These are phyloP conservation scores for Pithys albifrons DNA, from an alignment of 2,113 vertebrate genomes.

Conservation along the genomic window DNA sequence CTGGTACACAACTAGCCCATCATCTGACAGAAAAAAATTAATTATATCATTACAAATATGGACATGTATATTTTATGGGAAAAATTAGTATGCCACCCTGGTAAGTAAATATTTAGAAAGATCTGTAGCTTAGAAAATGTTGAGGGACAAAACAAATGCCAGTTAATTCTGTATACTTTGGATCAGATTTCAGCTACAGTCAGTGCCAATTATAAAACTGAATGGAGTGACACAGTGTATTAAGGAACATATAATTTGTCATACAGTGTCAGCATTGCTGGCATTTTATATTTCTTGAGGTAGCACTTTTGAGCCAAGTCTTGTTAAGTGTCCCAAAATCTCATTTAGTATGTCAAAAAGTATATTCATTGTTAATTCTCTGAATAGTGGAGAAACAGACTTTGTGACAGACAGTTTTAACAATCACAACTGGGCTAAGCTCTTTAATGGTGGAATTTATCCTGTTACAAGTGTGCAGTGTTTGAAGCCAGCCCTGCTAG, in stretches of 20 bases:
- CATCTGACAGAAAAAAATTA: not conserved
- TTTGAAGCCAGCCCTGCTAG: not conserved
- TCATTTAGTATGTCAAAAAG: constrained; percentile 32
- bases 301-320: constrained; percentile 25
- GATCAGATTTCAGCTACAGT: constrained; percentile 46
- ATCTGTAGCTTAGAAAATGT: constrained; percentile 2
- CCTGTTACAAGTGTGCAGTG: not conserved
- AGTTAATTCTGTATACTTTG: constrained; percentile 51
- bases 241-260: constrained; percentile 54
- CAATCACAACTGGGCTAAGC: not conserved
- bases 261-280: constrained; percentile 43
- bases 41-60: not conserved
- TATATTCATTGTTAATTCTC: constrained; percentile 41
- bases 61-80: not conserved
- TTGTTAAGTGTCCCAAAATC: constrained; percentile 29
- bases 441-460: constrained; percentile 14
- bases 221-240: constrained; percentile 51
- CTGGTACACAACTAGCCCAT: not conserved
- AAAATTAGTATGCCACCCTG: not conserved
- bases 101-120: constrained; percentile 46
- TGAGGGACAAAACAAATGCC: constrained; percentile 33
- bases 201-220: constrained; percentile 54
- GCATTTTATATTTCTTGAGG: constrained; percentile 48
- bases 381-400: not conserved
- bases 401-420: constrained; percentile 25